Conservation (phyloP, 2,797 vertebrate species). For the Chiloscyllium punctatum region DNA sequence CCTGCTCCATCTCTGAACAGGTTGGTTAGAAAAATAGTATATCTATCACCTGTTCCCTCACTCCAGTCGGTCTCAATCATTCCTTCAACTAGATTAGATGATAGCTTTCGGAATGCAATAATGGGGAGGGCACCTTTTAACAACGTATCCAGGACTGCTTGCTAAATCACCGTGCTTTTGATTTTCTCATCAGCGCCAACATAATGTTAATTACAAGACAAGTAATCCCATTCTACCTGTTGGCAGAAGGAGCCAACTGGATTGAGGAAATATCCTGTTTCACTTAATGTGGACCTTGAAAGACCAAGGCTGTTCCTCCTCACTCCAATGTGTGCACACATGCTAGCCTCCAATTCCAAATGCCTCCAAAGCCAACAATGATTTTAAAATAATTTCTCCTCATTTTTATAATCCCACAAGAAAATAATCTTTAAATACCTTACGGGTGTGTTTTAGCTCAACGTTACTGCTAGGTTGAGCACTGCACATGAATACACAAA, state of each 20-base stretch:
- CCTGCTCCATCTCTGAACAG: too few species aligned
- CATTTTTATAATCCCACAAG: background rate
- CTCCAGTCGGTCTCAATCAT: too few species aligned
- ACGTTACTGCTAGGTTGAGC: too few species aligned
- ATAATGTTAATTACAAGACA: background rate
- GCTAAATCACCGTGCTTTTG: background rate
- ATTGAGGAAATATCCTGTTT: background rate
- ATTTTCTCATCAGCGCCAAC: background rate
- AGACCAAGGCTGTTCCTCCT: background rate
- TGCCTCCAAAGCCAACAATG: background rate
- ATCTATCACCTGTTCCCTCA: too few species aligned
- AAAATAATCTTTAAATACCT: background rate
- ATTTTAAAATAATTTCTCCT: background rate
- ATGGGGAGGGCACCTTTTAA: background rate
- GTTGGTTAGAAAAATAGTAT: too few species aligned
- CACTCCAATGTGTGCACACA: too few species aligned
- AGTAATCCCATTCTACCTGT: background rate
- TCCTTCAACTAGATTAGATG: too few species aligned
- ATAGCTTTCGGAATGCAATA: background rate
- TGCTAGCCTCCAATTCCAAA: too few species aligned
- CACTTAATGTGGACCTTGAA: background rate
- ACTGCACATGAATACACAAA: too few species aligned
- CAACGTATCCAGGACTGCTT: background rate
- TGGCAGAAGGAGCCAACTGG: background rate
- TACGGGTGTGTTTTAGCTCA: too few species aligned